These are phyloP conservation scores for Polydesmus complanatus DNA, from an alignment of 2,888 invertebrate genomes.

Conservation along the genomic window DNA sequence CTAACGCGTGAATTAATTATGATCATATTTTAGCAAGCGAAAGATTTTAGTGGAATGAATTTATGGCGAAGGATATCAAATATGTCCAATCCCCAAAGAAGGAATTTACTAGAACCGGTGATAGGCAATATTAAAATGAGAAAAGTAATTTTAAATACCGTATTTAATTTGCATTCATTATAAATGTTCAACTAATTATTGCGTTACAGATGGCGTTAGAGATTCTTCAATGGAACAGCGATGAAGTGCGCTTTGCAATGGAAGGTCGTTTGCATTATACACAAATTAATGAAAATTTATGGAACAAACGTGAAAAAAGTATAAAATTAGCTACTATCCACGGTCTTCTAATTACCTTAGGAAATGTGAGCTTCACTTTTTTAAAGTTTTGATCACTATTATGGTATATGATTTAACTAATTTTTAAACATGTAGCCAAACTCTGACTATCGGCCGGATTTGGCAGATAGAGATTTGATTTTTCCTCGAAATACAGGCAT, in stretches of 20 bases:
- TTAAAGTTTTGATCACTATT: neutral
- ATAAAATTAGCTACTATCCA: conserved; percentile 76
- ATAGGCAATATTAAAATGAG: conserved; percentile 76
- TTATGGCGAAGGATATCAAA: conserved; percentile 78
- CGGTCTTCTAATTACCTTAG: conserved; percentile 78
- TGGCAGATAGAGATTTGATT: conserved; percentile 32
- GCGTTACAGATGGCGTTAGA: conserved; percentile 65
- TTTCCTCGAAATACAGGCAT: conserved; percentile 42
- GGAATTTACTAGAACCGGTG: conserved; percentile 48
- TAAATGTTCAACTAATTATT: neutral
- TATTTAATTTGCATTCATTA: neutral
- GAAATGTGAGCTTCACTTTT: conserved; percentile 49
- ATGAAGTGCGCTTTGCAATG: conserved; percentile 77
- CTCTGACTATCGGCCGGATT: conserved; percentile 49
- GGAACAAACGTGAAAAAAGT: conserved; percentile 35
- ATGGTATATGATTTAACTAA: neutral
- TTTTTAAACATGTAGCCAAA: conserved; percentile 50
- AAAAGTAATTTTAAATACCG: conserved; percentile 40
- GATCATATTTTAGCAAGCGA: conserved; percentile 52
- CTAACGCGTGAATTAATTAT: neutral
- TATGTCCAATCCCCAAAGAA: conserved; percentile 44
- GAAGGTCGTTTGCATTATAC: conserved; percentile 78
- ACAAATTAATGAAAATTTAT: conserved; percentile 75
- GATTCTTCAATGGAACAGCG: conserved; percentile 75
- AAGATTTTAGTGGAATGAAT: conserved; percentile 73